Conservation (phyloP, 1,140 invertebrate species). For the Leptinotarsa defecta region DNA sequence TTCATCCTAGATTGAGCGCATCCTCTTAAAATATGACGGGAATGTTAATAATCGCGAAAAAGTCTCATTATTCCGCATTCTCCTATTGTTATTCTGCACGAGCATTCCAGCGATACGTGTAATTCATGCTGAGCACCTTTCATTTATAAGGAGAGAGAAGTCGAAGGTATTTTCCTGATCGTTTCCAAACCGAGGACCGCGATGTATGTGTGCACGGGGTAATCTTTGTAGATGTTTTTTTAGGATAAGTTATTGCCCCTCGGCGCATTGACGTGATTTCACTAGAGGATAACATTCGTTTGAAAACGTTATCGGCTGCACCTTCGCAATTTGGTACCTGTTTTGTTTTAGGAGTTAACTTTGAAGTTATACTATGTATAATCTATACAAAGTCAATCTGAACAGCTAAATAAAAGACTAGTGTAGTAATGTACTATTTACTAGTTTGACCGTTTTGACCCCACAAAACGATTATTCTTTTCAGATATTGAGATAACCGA, state of each 20-base stretch:
- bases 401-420: no score
- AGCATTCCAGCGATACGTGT: conserved; percentile 21
- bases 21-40: conserved; percentile 1
- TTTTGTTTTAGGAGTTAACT: no score
- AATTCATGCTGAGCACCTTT: conserved; percentile 9
- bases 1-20: conserved; percentile 14
- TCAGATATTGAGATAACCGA: no score
- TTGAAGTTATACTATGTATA: no score
- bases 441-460: no score
- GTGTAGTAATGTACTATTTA: no score
- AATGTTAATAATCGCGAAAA: conserved; percentile 21
- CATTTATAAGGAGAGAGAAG: conserved; percentile 7
- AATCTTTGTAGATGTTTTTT: conserved; percentile 25
- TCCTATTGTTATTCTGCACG: conserved; percentile 19
- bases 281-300: background rate
- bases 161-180: conserved; percentile 10
- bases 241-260: background rate
- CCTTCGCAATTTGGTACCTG: no score
- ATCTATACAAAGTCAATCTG: no score
- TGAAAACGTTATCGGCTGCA: no score
- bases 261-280: no score
- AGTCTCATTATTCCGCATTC: conserved; percentile 9
- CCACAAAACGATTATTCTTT: no score
- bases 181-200: conserved; percentile 28
- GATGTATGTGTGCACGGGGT: conserved; percentile 20